A percentile compares a stretch with the other conserved stretches of the same genome.
phyloP scores from a whole-genome alignment of 2,797 vertebrate species.

The Amblyopsis hoosieri region DNA sequence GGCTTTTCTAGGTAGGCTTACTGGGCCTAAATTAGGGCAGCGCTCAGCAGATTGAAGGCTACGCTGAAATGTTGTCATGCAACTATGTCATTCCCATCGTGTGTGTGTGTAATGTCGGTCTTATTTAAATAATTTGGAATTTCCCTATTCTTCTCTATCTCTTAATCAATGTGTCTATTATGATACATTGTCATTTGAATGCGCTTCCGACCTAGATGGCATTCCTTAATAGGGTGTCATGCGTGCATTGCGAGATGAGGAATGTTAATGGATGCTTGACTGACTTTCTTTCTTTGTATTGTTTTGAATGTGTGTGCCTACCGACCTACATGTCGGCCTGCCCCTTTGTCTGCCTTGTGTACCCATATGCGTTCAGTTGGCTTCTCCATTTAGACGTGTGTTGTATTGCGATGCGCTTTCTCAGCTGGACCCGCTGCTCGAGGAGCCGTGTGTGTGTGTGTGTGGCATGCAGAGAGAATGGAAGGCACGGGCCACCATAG shows the following conservation, averaged over 20 bases:
- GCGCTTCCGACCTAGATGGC: too few relatives aligned
- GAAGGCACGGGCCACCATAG: slow-evolving; percentile 70
- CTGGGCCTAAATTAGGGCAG: too few relatives aligned
- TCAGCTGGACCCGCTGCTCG: slow-evolving; percentile 60
- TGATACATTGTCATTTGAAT: too few relatives aligned
- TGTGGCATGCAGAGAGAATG: slow-evolving; percentile 65
- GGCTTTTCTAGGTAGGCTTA: too few relatives aligned
- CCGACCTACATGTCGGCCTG: background rate
- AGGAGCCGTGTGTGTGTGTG: slow-evolving; percentile 44
- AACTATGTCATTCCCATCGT: too few relatives aligned
- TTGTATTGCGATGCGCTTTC: slow-evolving; percentile 52
- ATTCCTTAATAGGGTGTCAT: too few relatives aligned
- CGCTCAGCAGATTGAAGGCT: too few relatives aligned
- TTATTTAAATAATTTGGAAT: slow-evolving; percentile 50
- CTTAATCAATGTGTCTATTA: background rate
- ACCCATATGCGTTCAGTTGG: background rate
- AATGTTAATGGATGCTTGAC: background rate
- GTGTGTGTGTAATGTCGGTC: slow-evolving; percentile 20
- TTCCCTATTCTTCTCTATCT: slow-evolving; percentile 45
- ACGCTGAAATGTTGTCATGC: background rate
- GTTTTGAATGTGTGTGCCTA: background rate
- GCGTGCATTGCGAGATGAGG: too few relatives aligned
- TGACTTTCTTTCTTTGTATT: background rate
- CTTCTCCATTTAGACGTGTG: slow-evolving; percentile 6
- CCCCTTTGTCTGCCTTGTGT: background rate